Base-by-base conservation (phyloP, 2,797 vertebrate species). In the Labeo calbasu region DNA sequence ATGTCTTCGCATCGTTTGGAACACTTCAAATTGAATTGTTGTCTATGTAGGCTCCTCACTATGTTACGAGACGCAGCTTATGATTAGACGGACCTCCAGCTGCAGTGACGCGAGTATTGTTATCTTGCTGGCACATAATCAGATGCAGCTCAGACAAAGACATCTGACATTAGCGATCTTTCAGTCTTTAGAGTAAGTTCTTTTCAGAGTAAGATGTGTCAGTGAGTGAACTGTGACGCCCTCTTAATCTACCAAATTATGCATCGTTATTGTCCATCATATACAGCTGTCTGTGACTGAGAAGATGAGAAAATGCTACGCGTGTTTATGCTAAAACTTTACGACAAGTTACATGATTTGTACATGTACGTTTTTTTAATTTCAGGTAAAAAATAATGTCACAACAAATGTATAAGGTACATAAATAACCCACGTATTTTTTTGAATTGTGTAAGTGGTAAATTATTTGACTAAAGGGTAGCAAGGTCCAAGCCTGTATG, bases 91-190 rank as follows among this genome's bases (percentile, higher is more conserved):
- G 51, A 46, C 36, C 65, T 71, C 12, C 68, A 23, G 69, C 43
- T 81, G 55, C 69, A 59, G 79, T 48, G 55, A 13, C 10, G 19
- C 25, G 43, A 82, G 69, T 73, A 4, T 69, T 80, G 51, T 73
- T 63, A 23, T 65, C 69, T 17, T 46, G 25, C n/a, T 61, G 40
- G 50, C 61, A 40, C 36, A 65, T 66, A 66, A 82, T 76, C 71
- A 32, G 70, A 66, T 75, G 71, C 48, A 13, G 28, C 59, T 76
- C 48, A 46, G 32, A 75, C 59, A 82, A 75, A 82, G 68, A 32
- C 80, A 23, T 76, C 14, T 53, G 57, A 82, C 46, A 82, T 51
- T 43, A 7, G 55, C 69, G 40, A 63, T 72, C 25, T 61, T 61
- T 17, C 55, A 43, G 75, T 36, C 36, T 43, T 59, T 59, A n/a